phyloP scores from a whole-genome alignment of 2,888 invertebrate genomes.

The Metalampra italica region DNA sequence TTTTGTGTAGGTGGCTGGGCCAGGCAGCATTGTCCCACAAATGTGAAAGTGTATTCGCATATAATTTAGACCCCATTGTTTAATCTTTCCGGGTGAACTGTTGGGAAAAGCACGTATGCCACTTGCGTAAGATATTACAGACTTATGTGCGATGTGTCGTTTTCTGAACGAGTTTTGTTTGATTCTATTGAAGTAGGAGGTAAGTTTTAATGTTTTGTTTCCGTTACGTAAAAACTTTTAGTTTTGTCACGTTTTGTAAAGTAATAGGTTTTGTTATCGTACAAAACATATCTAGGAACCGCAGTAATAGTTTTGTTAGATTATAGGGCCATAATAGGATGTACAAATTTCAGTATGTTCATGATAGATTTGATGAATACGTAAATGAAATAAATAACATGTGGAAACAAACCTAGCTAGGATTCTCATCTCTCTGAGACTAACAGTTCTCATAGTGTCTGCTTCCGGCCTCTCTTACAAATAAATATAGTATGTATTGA shows the following conservation, averaged over 20 bases:
- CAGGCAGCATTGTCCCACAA: constrained; percentile 39
- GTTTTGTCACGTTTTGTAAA: background rate
- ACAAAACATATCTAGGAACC: background rate
- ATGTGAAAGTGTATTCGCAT: constrained; percentile 77
- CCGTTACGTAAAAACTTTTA: constrained; percentile 7
- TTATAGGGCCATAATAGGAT: too few species aligned
- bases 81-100: constrained; percentile 58
- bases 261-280: background rate
- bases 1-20: constrained; percentile 72
- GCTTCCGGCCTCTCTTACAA: too few species aligned
- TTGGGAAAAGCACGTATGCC: constrained; percentile 52
- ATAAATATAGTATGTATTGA: too few species aligned
- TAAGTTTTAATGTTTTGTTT: constrained; percentile 7
- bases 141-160: constrained; percentile 40
- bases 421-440: too few species aligned
- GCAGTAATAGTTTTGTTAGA: too few species aligned
- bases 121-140: constrained; percentile 47
- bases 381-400: too few species aligned
- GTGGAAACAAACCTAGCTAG: too few species aligned
- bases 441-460: too few species aligned
- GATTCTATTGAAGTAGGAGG: constrained; percentile 4
- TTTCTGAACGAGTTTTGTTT: constrained; percentile 6
- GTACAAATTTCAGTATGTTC: too few species aligned
- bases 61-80: constrained; percentile 76
- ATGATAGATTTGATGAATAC: too few species aligned